phyloP scores from a whole-genome alignment of 1,140 invertebrate genomes.

The Monochamus saltuarius region DNA sequence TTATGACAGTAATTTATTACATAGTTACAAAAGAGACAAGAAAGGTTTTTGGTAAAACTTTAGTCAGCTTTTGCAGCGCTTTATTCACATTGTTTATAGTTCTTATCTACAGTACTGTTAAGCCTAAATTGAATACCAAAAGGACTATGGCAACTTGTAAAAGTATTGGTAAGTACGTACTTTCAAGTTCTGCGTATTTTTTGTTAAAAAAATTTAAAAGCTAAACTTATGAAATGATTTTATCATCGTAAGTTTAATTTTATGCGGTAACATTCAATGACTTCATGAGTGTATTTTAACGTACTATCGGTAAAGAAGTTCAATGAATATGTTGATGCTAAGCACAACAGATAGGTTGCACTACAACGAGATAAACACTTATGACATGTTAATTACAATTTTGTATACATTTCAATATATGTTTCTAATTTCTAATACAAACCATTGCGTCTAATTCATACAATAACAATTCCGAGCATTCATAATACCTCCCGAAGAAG shows the following conservation, averaged over 20 bases:
- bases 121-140: constrained; percentile 1
- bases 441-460: no score
- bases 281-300: no score
- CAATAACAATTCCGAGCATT: no score
- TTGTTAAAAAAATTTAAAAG: no score
- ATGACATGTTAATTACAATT: no score
- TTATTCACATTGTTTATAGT: constrained; percentile 28
- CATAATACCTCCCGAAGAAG: constrained; percentile 18
- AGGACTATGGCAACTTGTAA: constrained; percentile 16
- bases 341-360: no score
- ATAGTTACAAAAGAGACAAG: constrained; percentile 34
- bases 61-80: constrained; percentile 35
- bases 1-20: constrained; percentile 37
- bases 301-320: no score
- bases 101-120: constrained; percentile 28
- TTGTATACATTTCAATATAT: no score
- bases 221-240: constrained; percentile 7
- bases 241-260: constrained; percentile 11
- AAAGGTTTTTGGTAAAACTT: constrained; percentile 39
- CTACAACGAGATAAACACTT: no score
- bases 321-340: no score
- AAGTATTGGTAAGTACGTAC: constrained; percentile 30
- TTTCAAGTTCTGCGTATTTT: constrained; percentile 9
- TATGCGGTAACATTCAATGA: no score
- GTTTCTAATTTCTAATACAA: no score